Conservation (phyloP, 2,113 vertebrate genomes). For the Paedocypris sp. region DNA sequence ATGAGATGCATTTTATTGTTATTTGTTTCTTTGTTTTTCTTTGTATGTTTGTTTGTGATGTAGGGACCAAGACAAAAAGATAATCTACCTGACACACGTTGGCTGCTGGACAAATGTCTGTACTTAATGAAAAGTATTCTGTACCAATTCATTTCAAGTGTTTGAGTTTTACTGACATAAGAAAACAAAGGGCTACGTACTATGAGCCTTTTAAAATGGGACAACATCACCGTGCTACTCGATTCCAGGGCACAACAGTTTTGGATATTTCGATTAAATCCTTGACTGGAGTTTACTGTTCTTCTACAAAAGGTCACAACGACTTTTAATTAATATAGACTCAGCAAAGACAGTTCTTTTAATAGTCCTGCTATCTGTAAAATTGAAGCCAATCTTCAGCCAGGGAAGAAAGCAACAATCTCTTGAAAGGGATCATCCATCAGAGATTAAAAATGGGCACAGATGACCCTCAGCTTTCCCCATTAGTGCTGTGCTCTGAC, state of each 20-base stretch:
- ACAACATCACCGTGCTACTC: too few species aligned
- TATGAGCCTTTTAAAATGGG: too few species aligned
- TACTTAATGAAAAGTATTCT: neutral
- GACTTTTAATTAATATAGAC: neutral
- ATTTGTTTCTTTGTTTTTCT: too few species aligned
- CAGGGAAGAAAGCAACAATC: neutral
- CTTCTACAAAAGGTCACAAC: too few species aligned
- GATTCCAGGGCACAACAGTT: too few species aligned
- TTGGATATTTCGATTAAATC: too few species aligned
- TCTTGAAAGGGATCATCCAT: conserved; percentile 13
- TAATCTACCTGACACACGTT: too few species aligned
- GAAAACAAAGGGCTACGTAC: neutral
- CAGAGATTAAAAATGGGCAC: conserved; percentile 9
- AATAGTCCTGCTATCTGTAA: neutral
- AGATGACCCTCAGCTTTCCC: conserved; percentile 20
- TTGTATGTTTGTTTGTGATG: too few species aligned
- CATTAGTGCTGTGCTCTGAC: conserved; percentile 14
- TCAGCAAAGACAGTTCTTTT: neutral
- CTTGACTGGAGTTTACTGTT: too few species aligned
- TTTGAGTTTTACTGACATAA: neutral
- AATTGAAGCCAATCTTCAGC: neutral
- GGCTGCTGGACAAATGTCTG: neutral
- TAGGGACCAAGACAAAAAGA: too few species aligned
- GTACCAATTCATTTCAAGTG: conserved; percentile 7
- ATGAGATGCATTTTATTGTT: too few species aligned